Base-by-base conservation (phyloP, 2,113 vertebrate species). In the Hiodon alosoides region DNA sequence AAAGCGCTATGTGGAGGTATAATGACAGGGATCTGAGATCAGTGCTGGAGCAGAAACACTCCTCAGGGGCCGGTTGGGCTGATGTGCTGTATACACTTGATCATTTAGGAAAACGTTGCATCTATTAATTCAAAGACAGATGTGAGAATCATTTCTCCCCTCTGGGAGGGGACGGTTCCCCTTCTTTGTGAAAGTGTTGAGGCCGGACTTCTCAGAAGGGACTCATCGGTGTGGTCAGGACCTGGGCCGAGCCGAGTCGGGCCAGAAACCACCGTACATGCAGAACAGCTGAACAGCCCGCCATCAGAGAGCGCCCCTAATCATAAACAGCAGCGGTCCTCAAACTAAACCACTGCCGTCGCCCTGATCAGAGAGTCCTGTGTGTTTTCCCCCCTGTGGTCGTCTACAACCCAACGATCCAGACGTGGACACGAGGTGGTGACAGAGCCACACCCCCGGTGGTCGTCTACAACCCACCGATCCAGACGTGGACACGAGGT, bases 11-110 rank as follows among this genome's bases (percentile, higher is more conserved):
- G 47, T 66, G 61, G 16, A 61, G 69, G 46, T 13, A 51, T 77
- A 77, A 60, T 68, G 58, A 73, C 70, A 61, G 71, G 55, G 65
- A 9, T 31, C 17, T 50, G 64, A 67, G 51, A 58, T 57, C 9
- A 73, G 31, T 48, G n/a, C 0, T 46, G 60, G 57, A 67, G n/a
- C 73, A 50, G 17, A 54, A 14, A 74, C 51, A 58, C 16, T 10
- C 51, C 50, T 13, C 8, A 9, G 67, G 51, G 59, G 57, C 13
- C 61, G 51, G 61, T 68, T 7, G 59, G 17, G 62, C 31, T 31
- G 31, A 31, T 31, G 31, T 31, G 47, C 50, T 9, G 66, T 9
- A 11, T 7, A 53, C 14, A 16, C n/a, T 55, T 67, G 53, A 65
- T 59, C 14, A 48, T 68, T 59, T 67, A 9, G 47, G 7, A 7